These are phyloP conservation scores for Pollenia angustigena DNA, from an alignment of 2,888 invertebrate species.

Conservation along the genomic window DNA sequence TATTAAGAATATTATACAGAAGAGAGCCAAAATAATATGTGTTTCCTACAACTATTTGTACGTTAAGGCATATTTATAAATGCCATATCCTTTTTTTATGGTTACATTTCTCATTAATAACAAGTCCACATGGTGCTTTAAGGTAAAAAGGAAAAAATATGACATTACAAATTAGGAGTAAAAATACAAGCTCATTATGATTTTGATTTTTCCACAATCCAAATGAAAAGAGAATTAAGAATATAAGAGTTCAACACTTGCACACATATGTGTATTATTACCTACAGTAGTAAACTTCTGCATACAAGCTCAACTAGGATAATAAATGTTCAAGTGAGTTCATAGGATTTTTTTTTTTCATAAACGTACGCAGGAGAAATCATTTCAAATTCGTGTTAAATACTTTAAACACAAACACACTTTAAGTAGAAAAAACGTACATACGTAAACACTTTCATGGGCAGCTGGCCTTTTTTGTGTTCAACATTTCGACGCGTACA, in stretches of 20 bases:
- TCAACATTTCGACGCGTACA: not conserved
- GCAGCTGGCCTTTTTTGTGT: constrained; percentile 48
- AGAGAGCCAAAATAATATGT: not conserved
- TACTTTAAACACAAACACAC: constrained; percentile 8
- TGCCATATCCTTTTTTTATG: no score
- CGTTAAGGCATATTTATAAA: no score
- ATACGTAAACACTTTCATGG: constrained; percentile 12
- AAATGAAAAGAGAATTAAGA: not conserved
- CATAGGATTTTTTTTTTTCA: not conserved
- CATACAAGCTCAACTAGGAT: not conserved
- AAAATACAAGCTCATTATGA: not conserved
- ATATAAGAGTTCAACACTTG: not conserved
- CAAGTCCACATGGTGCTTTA: not conserved
- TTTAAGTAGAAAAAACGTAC: not conserved
- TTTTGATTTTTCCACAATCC: not conserved
- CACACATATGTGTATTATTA: not conserved
- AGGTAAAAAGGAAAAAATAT: not conserved
- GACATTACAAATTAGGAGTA: not conserved
- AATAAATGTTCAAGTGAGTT: not conserved
- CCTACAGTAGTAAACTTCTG: not conserved
- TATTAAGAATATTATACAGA: no score
- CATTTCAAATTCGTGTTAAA: constrained; percentile 24
- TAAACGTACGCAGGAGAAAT: constrained; percentile 38
- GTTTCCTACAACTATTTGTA: not conserved
- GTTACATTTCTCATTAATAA: not conserved